phyloP scores from a whole-genome alignment of 2,113 vertebrate species.

The Phylloscopus whistleri region DNA sequence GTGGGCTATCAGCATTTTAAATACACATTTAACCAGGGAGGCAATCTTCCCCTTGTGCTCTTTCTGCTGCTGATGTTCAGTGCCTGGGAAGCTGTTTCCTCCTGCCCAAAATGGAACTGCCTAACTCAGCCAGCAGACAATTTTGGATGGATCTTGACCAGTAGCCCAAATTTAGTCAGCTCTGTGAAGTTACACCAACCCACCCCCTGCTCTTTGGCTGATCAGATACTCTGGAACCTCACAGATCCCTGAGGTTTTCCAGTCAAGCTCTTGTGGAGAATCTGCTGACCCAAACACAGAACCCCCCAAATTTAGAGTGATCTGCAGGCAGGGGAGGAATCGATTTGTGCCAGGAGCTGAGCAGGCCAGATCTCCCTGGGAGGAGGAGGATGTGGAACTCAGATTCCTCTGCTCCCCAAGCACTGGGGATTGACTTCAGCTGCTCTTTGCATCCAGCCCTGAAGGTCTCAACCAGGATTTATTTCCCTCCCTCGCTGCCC shows the following conservation, averaged over 20 bases:
- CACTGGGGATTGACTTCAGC: neutral
- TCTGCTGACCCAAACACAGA: neutral
- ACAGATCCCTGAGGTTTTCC: neutral
- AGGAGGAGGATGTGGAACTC: neutral
- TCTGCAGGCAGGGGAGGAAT: neutral
- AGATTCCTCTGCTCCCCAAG: neutral
- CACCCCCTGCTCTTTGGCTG: neutral
- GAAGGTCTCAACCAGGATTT: neutral
- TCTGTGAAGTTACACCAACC: neutral
- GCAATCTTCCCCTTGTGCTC: neutral
- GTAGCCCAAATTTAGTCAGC: neutral
- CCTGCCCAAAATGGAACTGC: neutral
- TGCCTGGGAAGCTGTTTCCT: neutral
- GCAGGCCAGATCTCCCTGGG: neutral
- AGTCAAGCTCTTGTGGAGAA: neutral
- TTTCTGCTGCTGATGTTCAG: neutral
- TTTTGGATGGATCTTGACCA: neutral
- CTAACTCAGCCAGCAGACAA: neutral
- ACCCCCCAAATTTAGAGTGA: neutral
- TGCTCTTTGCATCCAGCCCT: neutral
- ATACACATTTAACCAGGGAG: neutral
- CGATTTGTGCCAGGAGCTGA: neutral
- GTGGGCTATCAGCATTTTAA: conserved; percentile 24
- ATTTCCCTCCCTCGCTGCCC: neutral
- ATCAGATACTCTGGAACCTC: neutral